A percentile compares a stretch with the other conserved stretches of the same genome.
phyloP scores from a whole-genome alignment of 2,113 vertebrate genomes.

The Hippocampus abdominalis region DNA sequence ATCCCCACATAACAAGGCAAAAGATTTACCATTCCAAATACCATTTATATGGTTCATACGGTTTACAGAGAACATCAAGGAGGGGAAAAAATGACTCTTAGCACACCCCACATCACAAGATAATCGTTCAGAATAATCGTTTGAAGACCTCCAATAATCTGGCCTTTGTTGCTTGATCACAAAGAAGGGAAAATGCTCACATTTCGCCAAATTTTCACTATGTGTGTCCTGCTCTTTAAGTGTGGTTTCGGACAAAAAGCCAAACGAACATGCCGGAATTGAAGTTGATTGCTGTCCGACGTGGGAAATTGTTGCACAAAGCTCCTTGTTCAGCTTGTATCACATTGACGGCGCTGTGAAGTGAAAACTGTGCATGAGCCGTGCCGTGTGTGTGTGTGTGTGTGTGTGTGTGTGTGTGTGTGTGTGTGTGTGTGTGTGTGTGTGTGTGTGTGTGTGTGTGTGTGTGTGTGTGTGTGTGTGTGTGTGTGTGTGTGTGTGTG shows the following conservation, averaged over 20 bases:
- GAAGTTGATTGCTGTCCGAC: background rate
- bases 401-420: constrained; percentile 3
- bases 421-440: constrained; percentile 4
- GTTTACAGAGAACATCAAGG: too few relatives aligned
- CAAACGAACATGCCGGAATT: background rate
- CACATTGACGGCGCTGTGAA: constrained; percentile 11
- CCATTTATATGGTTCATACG: too few relatives aligned
- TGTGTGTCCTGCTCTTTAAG: background rate
- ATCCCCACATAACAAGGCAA: too few relatives aligned
- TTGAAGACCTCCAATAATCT: too few relatives aligned
- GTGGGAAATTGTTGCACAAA: background rate
- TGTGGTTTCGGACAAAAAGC: background rate
- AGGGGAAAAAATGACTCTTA: too few relatives aligned
- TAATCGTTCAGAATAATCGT: too few relatives aligned
- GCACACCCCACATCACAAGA: too few relatives aligned
- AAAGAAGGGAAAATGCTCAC: too few relatives aligned
- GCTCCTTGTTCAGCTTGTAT: background rate
- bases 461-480: constrained; percentile 4
- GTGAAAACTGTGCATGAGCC: constrained; percentile 31
- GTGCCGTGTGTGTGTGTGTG: constrained; percentile 1
- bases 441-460: constrained; percentile 4
- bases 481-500: constrained; percentile 4
- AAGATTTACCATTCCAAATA: too few relatives aligned
- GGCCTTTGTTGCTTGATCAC: too few relatives aligned
- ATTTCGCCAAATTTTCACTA: background rate